Evolutionary conservation across 2,888 invertebrate species (phyloP).

Genomic region (Hofmannophila pseudospretella): DNA sequence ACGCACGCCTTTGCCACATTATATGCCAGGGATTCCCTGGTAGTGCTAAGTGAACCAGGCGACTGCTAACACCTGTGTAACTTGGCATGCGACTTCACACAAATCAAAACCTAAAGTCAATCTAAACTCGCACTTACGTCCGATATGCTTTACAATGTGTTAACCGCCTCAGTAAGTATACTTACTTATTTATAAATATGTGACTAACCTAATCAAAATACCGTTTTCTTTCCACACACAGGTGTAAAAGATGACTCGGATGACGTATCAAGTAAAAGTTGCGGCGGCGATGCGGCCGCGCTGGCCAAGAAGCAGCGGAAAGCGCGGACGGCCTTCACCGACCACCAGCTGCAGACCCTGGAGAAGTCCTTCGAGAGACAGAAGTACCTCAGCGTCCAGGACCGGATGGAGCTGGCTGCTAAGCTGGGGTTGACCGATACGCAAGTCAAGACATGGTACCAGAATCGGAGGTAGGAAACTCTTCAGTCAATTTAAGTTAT

Average conservation of each 20-base stretch:
- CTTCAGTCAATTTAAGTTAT: too few relatives aligned
- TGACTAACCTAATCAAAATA: too few relatives aligned
- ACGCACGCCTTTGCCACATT: too few relatives aligned
- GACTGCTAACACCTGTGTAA: too few relatives aligned
- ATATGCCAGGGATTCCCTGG: too few relatives aligned
- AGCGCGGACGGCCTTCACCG: slow-evolving; percentile 98
- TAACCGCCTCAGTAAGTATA: too few relatives aligned
- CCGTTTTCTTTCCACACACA: slow-evolving; percentile 61
- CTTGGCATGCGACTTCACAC: too few relatives aligned
- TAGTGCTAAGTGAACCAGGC: too few relatives aligned
- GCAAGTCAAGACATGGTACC: slow-evolving; percentile 99
- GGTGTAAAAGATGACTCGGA: slow-evolving; percentile 92
- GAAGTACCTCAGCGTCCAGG: slow-evolving; percentile 97
- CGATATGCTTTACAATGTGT: too few relatives aligned
- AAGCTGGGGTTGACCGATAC: slow-evolving; percentile 98
- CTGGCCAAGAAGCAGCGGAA: slow-evolving; percentile 96
- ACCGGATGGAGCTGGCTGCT: slow-evolving; percentile 98
- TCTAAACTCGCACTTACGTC: too few relatives aligned
- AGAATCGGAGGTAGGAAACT: slow-evolving; percentile 91
- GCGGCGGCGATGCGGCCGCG: slow-evolving; percentile 60
- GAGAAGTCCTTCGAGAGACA: slow-evolving; percentile 98
- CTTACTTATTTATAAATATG: too few relatives aligned
- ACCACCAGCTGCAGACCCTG: slow-evolving; percentile 96
- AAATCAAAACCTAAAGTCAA: too few relatives aligned
- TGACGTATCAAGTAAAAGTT: slow-evolving; percentile 79